A percentile compares a stretch with the other conserved stretches of the same genome.
Evolutionary conservation across 2,797 vertebrate species (phyloP).

Genomic region (Anas bahamensis): DNA sequence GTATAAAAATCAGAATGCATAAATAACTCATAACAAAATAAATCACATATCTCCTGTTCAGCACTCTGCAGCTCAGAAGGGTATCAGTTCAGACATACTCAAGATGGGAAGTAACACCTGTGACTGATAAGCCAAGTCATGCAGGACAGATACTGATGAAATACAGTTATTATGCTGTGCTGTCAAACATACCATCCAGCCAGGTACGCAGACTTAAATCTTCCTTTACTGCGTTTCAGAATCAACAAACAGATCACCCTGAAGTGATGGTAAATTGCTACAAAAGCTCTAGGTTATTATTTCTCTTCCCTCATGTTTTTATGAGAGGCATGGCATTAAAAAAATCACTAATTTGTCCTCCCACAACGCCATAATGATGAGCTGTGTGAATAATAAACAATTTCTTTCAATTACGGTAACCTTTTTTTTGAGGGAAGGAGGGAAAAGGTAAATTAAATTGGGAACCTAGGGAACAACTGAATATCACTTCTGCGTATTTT

Average conservation of each 20-base stretch:
- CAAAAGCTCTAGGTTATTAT: background rate
- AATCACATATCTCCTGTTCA: background rate
- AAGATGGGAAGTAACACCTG: background rate
- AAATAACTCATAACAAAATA: background rate
- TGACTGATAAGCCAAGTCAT: background rate
- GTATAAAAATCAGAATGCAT: background rate
- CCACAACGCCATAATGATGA: background rate
- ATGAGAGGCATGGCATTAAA: background rate
- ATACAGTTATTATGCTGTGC: background rate
- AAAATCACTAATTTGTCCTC: background rate
- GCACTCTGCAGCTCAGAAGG: background rate
- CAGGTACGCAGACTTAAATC: background rate
- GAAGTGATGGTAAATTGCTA: background rate
- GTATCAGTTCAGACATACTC: background rate
- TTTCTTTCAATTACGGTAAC: background rate
- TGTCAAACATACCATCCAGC: background rate
- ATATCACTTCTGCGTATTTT: background rate
- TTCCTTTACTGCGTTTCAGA: background rate
- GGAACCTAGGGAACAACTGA: background rate
- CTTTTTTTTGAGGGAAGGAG: background rate
- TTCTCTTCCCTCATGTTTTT: background rate
- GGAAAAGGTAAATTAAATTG: conserved; percentile 9
- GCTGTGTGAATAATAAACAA: background rate
- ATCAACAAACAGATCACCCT: background rate
- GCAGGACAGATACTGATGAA: background rate